Evolutionary conservation across 2,113 vertebrate genomes (phyloP), one percentile per base, ranked within the genome.

Genomic region (Microtus oregoni): DNA sequence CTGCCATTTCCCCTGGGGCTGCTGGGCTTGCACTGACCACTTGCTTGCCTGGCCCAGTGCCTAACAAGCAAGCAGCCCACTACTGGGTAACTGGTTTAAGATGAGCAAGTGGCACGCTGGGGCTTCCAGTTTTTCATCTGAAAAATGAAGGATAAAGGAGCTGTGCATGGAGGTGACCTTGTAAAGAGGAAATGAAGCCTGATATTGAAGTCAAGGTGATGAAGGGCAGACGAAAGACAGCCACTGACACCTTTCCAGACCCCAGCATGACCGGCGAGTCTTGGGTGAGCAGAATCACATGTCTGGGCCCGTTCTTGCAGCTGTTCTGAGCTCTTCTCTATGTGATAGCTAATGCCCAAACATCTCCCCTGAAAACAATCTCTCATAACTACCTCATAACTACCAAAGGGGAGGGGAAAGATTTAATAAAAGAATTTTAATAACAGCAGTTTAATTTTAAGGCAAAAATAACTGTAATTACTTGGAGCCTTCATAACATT

Each of bases 391-490:
- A 96, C 88, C 76, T 89, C 77, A 73, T 70, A 94, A 97, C 88
- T 89, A 96, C 86, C 86, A 89, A 47, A 89, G 73, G 86, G 38
- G 68, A 32, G 32, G 47, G 47, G 73, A 81, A 93, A 73, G 89
- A 96, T 88, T 97, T 95, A 96, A 97, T 94, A 95, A 95, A 95
- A 89, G 89, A 89, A 96, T 91, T 97, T 97, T 96, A 96, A 96
- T 94, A 97, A 97, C 10, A 22, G 94, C 94, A 94, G 94, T 95
- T 97, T 95, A 94, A 97, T 95, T 96, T 95, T 96, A 97, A 96
- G 95, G 94, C 89, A 96, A 97, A 98, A 97, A 96, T 96, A 97
- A 92, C 77, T 93, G 73, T 96, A 96, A 97, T 97, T 97, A 96
- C 94, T 94, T 20, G 58, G 73, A 92, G 91, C 28, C 95, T 97